These are phyloP conservation scores for Lapara coniferarum DNA, from an alignment of 2,888 invertebrate species.

Conservation along the genomic window DNA sequence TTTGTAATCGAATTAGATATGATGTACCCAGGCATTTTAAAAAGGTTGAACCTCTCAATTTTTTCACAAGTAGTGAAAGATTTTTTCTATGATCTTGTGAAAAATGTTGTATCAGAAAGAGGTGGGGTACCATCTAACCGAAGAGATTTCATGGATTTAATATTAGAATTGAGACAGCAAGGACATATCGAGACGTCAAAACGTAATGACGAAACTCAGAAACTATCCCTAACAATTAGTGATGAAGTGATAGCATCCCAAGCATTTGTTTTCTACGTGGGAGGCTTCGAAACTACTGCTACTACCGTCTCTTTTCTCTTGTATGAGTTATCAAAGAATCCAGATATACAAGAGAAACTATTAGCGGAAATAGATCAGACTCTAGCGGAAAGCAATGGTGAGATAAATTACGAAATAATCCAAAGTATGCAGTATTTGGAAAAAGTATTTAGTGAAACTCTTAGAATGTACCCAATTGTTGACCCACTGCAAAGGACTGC, in stretches of 20 bases:
- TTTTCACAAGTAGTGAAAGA: too few species aligned
- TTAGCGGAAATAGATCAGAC: conserved; percentile 54
- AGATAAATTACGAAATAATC: conserved; percentile 63
- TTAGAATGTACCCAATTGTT: conserved; percentile 73
- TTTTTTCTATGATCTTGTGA: too few species aligned
- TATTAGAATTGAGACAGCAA: conserved; percentile 49
- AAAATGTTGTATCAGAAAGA: too few species aligned
- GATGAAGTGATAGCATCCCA: conserved; percentile 63
- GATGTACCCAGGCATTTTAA: conserved; percentile 49
- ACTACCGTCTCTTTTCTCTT: conserved; percentile 61
- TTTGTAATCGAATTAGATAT: conserved; percentile 47
- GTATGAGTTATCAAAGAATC: conserved; percentile 35
- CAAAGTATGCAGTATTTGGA: conserved; percentile 66
- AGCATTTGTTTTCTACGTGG: conserved; percentile 69
- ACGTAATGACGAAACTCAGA: conserved; percentile 34
- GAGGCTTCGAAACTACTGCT: conserved; percentile 73
- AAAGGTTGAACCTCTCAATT: too few species aligned
- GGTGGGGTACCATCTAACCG: too few species aligned
- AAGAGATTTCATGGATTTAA: too few species aligned
- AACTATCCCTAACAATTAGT: conserved; percentile 46
- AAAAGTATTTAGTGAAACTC: conserved; percentile 62
- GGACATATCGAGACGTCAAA: conserved; percentile 42
- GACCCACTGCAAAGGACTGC: conserved; percentile 57
- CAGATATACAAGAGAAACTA: conserved; percentile 61
- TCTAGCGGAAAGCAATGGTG: conserved; percentile 49